Evolutionary conservation across 2,113 vertebrate genomes (phyloP), one percentile per base, ranked within the genome.

Genomic region (Dromaius novaehollandiae): DNA sequence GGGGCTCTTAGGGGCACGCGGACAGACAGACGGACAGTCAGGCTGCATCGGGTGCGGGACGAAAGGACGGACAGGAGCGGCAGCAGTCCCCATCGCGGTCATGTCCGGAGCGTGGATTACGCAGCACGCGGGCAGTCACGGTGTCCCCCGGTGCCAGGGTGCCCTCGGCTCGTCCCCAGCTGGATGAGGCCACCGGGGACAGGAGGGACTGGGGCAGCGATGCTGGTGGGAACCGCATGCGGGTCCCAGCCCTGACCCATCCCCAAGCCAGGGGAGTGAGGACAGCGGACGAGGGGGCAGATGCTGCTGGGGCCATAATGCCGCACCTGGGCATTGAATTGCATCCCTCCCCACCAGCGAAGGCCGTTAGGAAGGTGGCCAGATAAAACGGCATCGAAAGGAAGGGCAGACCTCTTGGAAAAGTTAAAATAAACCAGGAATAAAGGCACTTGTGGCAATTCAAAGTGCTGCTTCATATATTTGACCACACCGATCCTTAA

Each of bases 401-500:
- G 28, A 30, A 66, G 77, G 40, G 48, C 15, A 1, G 50, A 13
- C 13, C 58, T 69, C 86, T 75, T 11, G 18, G 60, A 83, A 85
- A 48, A 38, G 46, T 51, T 53, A n/a, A 66, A 81, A 40, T 34
- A 78, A 81, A 53, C 14, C 64, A 55, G 79, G 38, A 60, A 61
- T 18, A 71, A 93, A 90, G 87, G 92, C 83, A 91, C 86, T 95
- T 86, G 73, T 91, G 89, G 92, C 82, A 88, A 92, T 86, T 26
- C 85, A 90, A 42, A 8, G 8, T 60, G 56, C 44, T 0, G 0
- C 36, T 85, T 82, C 44, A 6, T 79, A 12, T 89, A 93, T 96
- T 95, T 96, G 96, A 95, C 97, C 93, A 94, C 89, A 90, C 80
- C 86, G 78, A 71, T 80, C 60, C 94, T 82, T 82, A 93, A 95